Evolutionary conservation across 1,140 invertebrate genomes (phyloP), one percentile per base, ranked within the genome.

Genomic region (Kradibia gibbosae): DNA sequence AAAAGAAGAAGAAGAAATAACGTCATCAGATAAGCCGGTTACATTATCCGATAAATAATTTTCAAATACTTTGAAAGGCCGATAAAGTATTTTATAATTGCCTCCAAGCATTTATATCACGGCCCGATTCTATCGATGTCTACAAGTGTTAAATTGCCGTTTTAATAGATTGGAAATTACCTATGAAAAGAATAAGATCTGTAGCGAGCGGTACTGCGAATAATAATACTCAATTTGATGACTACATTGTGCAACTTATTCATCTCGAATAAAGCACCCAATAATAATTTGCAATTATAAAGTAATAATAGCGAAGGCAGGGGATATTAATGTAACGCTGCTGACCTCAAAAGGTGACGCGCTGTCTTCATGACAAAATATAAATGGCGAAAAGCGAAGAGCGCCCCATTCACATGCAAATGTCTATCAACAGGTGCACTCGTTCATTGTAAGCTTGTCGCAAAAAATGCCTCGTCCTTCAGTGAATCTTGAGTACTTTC

Each of bases 351-450:
- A 3, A 4, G 25, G 7, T 55, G 39, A 60, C 17, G 62, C 50
- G 36, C 3, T 8, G 70, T 50, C 15, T 53, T 42, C 55, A 17
- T 74, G 71, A 74, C 55, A 31, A 74, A 80, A 65, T 50, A 17
- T 72, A 55, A 62, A 80, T 55, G 36, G 42, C 5, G 25, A 48
- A 10, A 48, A 39, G 55, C 3, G 84, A 80, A 84, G 85, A 82
- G 81, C 73, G 76, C 67, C 65, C 85, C 78, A 87, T 88, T 88
- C 87, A 85, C 82, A 87, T 88, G 87, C 86, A 86, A 88, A 88
- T 87, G 60, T 84, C 85, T 86, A 86, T 88, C 87, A 87, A 88
- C 86, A 86, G 84, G 86, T 86, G 86, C 74, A 83, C 74, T 76
- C 73, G 50, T 57, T 65, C 73, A 65, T 70, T 76, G 22, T 75